These are phyloP conservation scores for Melanotaenia duboulayi DNA, from an alignment of 2,113 vertebrate species.

Conservation along the genomic window DNA sequence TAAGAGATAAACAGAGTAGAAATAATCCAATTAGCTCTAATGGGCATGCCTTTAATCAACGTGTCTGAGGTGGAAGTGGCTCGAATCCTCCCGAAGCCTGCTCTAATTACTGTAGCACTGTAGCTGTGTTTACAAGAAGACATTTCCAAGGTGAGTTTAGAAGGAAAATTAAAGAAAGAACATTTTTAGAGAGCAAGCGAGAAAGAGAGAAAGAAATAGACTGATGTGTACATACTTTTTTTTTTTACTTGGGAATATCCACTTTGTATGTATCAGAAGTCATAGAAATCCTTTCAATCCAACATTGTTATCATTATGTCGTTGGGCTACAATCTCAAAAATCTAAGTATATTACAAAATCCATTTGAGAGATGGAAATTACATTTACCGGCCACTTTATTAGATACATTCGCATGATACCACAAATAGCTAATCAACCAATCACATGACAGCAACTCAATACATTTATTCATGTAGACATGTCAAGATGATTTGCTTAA, in stretches of 20 bases:
- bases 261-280: neutral
- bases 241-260: neutral
- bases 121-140: constrained; percentile 52
- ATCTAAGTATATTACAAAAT: too few species aligned
- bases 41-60: constrained; percentile 50
- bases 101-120: constrained; percentile 40
- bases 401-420: too few species aligned
- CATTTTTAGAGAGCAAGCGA: constrained; percentile 14
- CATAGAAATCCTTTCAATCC: too few species aligned
- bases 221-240: neutral
- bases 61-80: constrained; percentile 47
- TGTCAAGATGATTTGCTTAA: too few species aligned
- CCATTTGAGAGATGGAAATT: too few species aligned
- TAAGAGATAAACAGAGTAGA: constrained; percentile 74
- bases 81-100: constrained; percentile 50
- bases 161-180: neutral
- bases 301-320: too few species aligned
- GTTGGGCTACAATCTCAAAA: too few species aligned
- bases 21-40: constrained; percentile 77
- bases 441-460: too few species aligned
- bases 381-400: too few species aligned
- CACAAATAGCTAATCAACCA: too few species aligned
- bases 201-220: constrained; percentile 3
- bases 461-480: too few species aligned
- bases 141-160: constrained; percentile 52